These are phyloP conservation scores for Bombus ignitus DNA, from an alignment of 1,140 invertebrate genomes.

Conservation along the genomic window DNA sequence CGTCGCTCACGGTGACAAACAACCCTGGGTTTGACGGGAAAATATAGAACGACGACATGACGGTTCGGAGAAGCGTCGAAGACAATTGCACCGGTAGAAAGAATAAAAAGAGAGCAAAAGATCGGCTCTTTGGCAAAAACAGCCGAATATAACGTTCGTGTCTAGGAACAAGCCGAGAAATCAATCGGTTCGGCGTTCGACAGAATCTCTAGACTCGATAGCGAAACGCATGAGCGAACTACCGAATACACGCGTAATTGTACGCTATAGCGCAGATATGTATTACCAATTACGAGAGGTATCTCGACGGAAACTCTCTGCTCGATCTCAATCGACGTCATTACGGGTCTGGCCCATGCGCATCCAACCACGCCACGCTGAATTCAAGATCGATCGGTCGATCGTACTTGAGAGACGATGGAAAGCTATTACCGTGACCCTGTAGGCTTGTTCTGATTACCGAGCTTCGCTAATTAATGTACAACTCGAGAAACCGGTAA, in stretches of 20 bases:
- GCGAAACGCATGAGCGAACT: conserved; percentile 9
- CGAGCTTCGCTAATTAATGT: conserved; percentile 59
- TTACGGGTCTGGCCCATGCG: conserved; percentile 49
- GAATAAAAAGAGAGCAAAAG: background rate
- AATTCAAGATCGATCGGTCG: conserved; percentile 46
- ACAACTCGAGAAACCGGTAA: conserved; percentile 41
- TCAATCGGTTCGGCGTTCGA: background rate
- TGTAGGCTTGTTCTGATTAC: conserved; percentile 57
- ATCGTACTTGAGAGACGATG: conserved; percentile 43
- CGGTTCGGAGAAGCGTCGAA: background rate
- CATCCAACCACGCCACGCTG: background rate
- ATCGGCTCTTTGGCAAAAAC: background rate
- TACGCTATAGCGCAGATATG: conserved; percentile 22
- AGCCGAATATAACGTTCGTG: background rate
- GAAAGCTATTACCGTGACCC: conserved; percentile 51
- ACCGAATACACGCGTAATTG: conserved; percentile 25
- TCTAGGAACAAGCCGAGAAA: background rate
- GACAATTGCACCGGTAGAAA: background rate
- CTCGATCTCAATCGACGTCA: conserved; percentile 62
- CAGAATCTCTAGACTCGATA: background rate
- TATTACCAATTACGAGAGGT: conserved; percentile 42
- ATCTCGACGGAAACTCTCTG: conserved; percentile 46
- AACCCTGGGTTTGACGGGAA: background rate
- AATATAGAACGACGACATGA: background rate
- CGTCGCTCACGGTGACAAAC: background rate